Conservation (phyloP, 1,140 invertebrate genomes). For the Babylonia areolata region DNA sequence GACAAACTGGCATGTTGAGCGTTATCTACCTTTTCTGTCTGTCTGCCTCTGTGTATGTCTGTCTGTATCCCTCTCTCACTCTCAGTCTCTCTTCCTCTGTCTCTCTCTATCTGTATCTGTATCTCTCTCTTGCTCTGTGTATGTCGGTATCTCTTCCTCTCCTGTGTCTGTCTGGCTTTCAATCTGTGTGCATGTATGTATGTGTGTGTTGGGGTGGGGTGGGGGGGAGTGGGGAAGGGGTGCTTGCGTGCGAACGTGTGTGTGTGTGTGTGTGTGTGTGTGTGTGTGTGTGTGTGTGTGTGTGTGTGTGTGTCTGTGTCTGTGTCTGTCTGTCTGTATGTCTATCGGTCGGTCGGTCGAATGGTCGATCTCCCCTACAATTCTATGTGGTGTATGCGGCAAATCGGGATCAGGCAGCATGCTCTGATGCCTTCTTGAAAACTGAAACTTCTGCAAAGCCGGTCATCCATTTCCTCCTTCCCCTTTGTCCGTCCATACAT, state of each 20-base stretch:
- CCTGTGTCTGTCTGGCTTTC: not conserved
- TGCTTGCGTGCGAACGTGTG: not conserved
- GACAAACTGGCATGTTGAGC: too few relatives aligned
- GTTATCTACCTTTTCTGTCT: too few relatives aligned
- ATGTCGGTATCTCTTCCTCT: not conserved
- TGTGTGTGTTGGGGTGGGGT: not conserved
- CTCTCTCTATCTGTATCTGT: not conserved
- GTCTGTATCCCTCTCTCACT: constrained; percentile 27
- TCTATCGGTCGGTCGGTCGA: not conserved
- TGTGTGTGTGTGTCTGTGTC: constrained; percentile 9
- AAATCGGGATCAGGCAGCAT: too few relatives aligned
- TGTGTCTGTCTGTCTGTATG: not conserved
- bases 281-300: constrained; percentile 5
- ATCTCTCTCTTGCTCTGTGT: not conserved
- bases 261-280: not conserved
- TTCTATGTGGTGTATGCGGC: too few relatives aligned
- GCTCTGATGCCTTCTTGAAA: too few relatives aligned
- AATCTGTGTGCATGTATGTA: not conserved
- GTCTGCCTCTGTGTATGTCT: too few relatives aligned
- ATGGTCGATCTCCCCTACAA: too few relatives aligned
- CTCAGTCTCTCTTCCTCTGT: constrained; percentile 17
- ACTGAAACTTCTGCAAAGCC: too few relatives aligned
- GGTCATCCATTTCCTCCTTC: too few relatives aligned
- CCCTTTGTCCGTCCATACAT: too few relatives aligned
- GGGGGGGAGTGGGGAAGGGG: not conserved